Conservation (phyloP, 2,797 vertebrate species). For the Propithecus deckenii region DNA sequence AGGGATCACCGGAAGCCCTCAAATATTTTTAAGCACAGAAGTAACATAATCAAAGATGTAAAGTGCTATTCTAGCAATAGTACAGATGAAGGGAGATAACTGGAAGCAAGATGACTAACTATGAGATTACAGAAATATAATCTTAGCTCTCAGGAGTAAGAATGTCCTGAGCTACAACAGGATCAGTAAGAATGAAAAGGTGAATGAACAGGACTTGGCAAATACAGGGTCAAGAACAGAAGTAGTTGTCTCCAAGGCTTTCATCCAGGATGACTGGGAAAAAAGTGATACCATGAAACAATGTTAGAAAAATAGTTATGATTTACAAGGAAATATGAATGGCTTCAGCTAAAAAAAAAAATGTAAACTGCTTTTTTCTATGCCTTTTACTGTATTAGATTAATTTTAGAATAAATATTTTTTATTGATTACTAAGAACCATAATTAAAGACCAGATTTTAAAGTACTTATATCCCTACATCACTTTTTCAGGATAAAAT, state of each 20-base stretch:
- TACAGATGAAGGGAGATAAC: constrained; percentile 17
- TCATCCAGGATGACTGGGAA: background rate
- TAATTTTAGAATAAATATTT: constrained; percentile 28
- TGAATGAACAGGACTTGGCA: background rate
- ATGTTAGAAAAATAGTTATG: background rate
- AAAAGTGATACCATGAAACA: background rate
- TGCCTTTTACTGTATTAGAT: background rate
- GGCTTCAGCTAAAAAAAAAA: background rate
- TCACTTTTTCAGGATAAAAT: constrained; percentile 35
- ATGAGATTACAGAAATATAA: background rate
- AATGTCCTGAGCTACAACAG: background rate
- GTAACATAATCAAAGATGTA: constrained; percentile 34
- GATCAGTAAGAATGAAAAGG: background rate
- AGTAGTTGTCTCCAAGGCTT: background rate
- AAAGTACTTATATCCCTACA: background rate
- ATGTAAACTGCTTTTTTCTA: background rate
- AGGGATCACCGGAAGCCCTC: background rate
- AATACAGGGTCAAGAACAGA: background rate
- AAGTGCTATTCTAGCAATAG: background rate
- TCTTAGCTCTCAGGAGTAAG: background rate
- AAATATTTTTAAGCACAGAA: constrained; percentile 46
- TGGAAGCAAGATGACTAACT: constrained; percentile 8
- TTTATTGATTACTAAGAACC: constrained; percentile 7
- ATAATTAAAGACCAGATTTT: constrained; percentile 15
- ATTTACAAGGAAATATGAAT: background rate